Evolutionary conservation across 2,888 invertebrate species (phyloP).

Genomic region (Dryobotodes eremita): DNA sequence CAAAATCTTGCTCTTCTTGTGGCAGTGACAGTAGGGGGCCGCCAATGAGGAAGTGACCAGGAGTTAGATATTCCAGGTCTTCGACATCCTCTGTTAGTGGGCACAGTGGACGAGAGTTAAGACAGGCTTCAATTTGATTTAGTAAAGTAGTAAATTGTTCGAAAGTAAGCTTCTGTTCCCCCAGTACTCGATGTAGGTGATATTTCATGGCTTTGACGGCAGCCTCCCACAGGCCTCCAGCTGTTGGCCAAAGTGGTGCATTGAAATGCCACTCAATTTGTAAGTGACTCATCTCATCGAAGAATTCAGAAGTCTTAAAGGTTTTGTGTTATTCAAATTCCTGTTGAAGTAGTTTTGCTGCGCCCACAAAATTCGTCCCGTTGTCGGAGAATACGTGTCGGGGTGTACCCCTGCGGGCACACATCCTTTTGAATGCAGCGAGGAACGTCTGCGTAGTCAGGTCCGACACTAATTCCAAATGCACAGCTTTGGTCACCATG

Average conservation of each 20-base stretch:
- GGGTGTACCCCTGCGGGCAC: too few species aligned
- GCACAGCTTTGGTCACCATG: not conserved
- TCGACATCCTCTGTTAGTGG: conserved; percentile 3
- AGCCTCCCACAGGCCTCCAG: too few species aligned
- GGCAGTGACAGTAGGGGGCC: not conserved
- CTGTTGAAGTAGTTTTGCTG: not conserved
- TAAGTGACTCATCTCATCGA: too few species aligned
- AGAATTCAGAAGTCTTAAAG: not conserved
- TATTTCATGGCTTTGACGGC: not conserved
- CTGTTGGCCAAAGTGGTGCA: too few species aligned
- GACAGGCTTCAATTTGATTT: conserved; percentile 6
- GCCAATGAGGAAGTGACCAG: not conserved
- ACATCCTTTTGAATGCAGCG: too few species aligned
- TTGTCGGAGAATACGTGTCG: not conserved
- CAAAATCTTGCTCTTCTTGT: not conserved
- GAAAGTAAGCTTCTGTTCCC: conserved; percentile 8
- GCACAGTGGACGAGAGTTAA: conserved; percentile 15
- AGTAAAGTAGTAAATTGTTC: conserved; percentile 2
- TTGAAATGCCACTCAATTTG: too few species aligned
- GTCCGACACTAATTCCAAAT: too few species aligned
- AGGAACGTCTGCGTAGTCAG: too few species aligned
- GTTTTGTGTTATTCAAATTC: not conserved
- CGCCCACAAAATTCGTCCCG: conserved; percentile 2
- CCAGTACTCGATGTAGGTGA: conserved; percentile 6
- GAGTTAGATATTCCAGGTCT: not conserved